Evolutionary conservation across 2,888 invertebrate genomes (phyloP).

Genomic region (Andrena bucephala): DNA sequence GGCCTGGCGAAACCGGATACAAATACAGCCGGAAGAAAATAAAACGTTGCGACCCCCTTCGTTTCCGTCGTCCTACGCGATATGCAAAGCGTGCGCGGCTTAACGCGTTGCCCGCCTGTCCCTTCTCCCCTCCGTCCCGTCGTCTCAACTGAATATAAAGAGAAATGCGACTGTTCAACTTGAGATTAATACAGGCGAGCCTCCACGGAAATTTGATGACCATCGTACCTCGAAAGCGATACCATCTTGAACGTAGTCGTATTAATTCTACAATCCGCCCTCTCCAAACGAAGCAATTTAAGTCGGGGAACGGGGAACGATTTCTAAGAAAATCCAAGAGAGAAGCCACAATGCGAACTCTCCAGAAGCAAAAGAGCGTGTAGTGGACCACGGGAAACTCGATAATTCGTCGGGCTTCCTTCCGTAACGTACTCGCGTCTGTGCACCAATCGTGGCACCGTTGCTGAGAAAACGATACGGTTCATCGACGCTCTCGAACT

Average conservation of each 20-base stretch:
- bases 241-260: not conserved
- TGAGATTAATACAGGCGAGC: no score
- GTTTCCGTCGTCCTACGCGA: constrained; percentile 30
- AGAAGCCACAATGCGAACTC: not conserved
- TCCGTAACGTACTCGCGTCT: not conserved
- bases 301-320: no score
- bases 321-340: not conserved
- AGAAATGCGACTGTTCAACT: not conserved
- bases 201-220: no score
- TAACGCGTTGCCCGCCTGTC: constrained; percentile 23
- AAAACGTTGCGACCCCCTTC: constrained; percentile 31
- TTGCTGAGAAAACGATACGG: constrained; percentile 50
- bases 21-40: constrained; percentile 35
- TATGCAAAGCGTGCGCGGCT: constrained; percentile 10
- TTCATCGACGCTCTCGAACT: constrained; percentile 65
- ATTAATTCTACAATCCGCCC: no score
- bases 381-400: not conserved
- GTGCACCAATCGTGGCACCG: not conserved
- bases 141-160: not conserved
- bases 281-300: no score
- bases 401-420: constrained; percentile 15
- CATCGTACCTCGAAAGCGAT: not conserved
- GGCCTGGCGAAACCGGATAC: constrained; percentile 50
- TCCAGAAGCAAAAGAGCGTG: no score
- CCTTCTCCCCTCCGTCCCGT: not conserved